Evolutionary conservation across 2,888 invertebrate genomes (phyloP).

Genomic region (Orthonevra nobilis): DNA sequence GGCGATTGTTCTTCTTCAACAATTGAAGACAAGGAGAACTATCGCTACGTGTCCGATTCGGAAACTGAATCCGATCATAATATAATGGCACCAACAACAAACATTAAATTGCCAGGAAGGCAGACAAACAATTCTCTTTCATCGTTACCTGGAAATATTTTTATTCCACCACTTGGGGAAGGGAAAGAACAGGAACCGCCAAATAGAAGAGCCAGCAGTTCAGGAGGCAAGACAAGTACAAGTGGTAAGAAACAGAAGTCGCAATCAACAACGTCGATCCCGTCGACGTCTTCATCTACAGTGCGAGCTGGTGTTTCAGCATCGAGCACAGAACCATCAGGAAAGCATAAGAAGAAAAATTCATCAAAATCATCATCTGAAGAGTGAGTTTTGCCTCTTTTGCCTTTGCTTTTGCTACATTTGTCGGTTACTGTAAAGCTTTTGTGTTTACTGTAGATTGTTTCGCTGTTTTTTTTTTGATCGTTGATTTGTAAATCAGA

Average conservation of each 20-base stretch:
- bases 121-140: constrained; percentile 94
- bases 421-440: constrained; percentile 4
- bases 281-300: constrained; percentile 48
- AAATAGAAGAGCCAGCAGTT: constrained; percentile 38
- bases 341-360: constrained; percentile 53
- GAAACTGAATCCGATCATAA: constrained; percentile 60
- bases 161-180: constrained; percentile 82
- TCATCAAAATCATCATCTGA: constrained; percentile 64
- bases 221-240: constrained; percentile 38
- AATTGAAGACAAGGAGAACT: constrained; percentile 65
- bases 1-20: constrained; percentile 64
- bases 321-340: constrained; percentile 26
- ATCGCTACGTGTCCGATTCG: constrained; percentile 58
- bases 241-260: constrained; percentile 57
- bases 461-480: too few relatives aligned
- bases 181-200: constrained; percentile 61
- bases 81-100: constrained; percentile 79
- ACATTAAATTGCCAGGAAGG: constrained; percentile 83
- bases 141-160: constrained; percentile 90
- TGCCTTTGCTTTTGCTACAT: background rate
- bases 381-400: constrained; percentile 52
- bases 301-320: constrained; percentile 42
- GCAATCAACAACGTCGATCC: constrained; percentile 26
- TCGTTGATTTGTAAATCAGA: too few relatives aligned
- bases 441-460: too few relatives aligned